Evolutionary conservation across 2,113 vertebrate species (phyloP).

Genomic region (Lophotis ruficrista): DNA sequence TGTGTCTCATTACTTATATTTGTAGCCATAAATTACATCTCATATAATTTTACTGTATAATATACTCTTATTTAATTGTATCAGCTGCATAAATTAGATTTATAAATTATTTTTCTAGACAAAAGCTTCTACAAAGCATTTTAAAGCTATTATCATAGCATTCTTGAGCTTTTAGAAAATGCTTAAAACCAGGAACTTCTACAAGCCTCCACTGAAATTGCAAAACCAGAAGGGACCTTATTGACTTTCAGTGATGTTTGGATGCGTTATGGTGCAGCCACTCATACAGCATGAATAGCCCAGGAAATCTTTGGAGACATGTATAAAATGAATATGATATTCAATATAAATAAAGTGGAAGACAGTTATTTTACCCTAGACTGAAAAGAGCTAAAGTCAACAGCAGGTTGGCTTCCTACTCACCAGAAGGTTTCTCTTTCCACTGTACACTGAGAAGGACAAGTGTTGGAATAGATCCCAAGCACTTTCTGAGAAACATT

Average conservation of each 20-base stretch:
- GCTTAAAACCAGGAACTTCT: neutral
- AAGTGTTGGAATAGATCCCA: neutral
- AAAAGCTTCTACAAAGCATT: neutral
- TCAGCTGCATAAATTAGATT: neutral
- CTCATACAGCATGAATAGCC: neutral
- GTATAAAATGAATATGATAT: neutral
- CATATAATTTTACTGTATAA: neutral
- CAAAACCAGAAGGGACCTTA: accelerated
- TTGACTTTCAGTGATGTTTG: neutral
- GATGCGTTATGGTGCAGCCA: neutral
- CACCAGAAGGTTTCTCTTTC: conserved; percentile 22
- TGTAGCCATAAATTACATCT: neutral
- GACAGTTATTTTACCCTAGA: neutral
- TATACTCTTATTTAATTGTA: neutral
- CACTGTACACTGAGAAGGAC: neutral
- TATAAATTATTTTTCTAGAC: neutral
- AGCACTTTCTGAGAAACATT: neutral
- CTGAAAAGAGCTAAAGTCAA: conserved; percentile 16
- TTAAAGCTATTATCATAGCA: neutral
- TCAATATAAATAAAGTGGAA: neutral
- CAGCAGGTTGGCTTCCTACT: conserved; percentile 20
- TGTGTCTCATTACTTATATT: neutral
- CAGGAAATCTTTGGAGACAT: neutral
- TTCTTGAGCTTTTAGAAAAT: neutral
- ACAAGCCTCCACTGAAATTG: neutral